Evolutionary conservation across 2,888 invertebrate genomes (phyloP), one percentile per base, ranked within the genome.

Genomic region (Cryptocheilus praepositus): DNA sequence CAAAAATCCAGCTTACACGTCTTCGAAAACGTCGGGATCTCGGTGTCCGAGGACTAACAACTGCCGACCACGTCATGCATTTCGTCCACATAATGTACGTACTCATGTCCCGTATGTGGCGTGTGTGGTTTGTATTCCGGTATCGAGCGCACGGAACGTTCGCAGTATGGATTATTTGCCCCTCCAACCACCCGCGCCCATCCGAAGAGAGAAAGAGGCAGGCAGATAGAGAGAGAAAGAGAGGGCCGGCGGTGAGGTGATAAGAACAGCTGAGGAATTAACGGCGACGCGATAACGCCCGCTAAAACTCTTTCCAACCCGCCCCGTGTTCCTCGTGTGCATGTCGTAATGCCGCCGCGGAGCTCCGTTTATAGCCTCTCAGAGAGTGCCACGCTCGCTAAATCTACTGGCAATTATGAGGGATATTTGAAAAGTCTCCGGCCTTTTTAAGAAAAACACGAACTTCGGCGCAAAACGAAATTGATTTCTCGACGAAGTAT

Each of bases 191-290:
- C 36, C 15, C 21, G 44, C 43, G 43, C 19, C 28, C 44, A 15
- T 16, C 36, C 28, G 8, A 16, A 36, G n/a, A 54, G 11, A 36
- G 36, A 36, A 2, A 36, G 7, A 36, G 4, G 11, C 7, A 36
- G 36, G 8, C 11, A 36, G 36, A 36, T 1, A 36, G 45, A 36
- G 36, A 36, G 36, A 36, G 36, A 54, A 0, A 25, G 54, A 54
- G 36, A 54, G 18, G 16, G 8, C 66, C 70, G 75, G 66, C 67
- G 71, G 66, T 69, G 71, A 77, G 76, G 74, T 71, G 83, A 83
- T 83, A 84, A 84, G 83, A 82, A 80, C 80, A 79, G 81, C 81
- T 74, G 80, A 79, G 81, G 81, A 83, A 84, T 83, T 84, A 84
- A 79, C 81, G 76, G 59, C 76, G 71, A 75, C 75, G 75, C 76